Evolutionary conservation across 1,140 invertebrate genomes (phyloP).

Genomic region (Mamestra configurata): DNA sequence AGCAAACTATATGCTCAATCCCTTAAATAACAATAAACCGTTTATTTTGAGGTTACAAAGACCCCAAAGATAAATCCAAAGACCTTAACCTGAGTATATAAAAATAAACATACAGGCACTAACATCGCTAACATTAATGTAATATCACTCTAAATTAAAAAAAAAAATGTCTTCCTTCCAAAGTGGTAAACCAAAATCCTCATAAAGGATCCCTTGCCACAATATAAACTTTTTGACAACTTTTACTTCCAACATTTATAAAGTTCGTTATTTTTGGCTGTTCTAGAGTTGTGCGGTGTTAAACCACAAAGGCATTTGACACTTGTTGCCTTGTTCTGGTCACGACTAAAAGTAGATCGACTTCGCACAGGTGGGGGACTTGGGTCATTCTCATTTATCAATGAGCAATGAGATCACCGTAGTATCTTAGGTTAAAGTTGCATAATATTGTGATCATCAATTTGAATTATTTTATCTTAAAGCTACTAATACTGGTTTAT

Average conservation of each 20-base stretch:
- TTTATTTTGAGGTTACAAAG: too few species aligned
- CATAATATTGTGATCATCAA: neutral
- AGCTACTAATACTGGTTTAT: too few species aligned
- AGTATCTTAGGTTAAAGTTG: neutral
- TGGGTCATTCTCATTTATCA: conserved; percentile 16
- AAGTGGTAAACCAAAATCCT: neutral
- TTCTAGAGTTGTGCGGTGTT: neutral
- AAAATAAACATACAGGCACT: too few species aligned
- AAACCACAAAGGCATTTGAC: conserved; percentile 21
- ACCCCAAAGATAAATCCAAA: too few species aligned
- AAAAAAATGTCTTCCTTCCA: too few species aligned
- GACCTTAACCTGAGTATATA: too few species aligned
- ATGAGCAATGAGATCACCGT: neutral
- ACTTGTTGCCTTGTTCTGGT: conserved; percentile 6
- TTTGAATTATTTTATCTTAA: neutral
- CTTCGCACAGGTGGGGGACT: conserved; percentile 8
- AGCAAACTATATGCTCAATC: too few species aligned
- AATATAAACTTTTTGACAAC: neutral
- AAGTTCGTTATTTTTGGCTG: neutral
- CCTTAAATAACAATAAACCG: too few species aligned
- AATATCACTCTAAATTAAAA: too few species aligned
- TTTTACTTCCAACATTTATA: neutral
- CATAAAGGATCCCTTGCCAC: neutral
- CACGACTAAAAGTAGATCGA: conserved; percentile 16
- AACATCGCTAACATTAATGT: too few species aligned